Conservation (phyloP, 1,140 invertebrate species). For the Cotesia glomerata region DNA sequence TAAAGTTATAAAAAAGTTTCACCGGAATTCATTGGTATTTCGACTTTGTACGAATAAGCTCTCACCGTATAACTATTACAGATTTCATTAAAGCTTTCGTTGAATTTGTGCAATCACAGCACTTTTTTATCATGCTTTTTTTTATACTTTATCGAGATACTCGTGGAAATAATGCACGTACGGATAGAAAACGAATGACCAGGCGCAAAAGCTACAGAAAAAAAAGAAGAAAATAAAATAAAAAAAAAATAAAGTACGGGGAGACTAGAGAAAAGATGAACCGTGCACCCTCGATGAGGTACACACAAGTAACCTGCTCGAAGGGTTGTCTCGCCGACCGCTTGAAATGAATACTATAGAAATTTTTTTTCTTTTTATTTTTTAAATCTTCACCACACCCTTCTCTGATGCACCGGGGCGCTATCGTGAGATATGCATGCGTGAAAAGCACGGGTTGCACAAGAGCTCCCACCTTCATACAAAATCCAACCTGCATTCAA, state of each 20-base stretch:
- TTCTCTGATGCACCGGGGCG: constrained; percentile 14
- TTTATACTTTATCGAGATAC: background rate
- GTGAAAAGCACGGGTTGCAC: too few species aligned
- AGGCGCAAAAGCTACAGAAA: background rate
- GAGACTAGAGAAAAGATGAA: constrained; percentile 1
- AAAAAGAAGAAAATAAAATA: background rate
- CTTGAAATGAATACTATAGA: constrained; percentile 36
- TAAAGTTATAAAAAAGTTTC: too few species aligned
- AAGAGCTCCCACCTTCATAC: too few species aligned
- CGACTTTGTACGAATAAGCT: too few species aligned
- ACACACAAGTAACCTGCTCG: constrained; percentile 31
- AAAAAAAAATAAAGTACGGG: background rate
- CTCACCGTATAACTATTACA: background rate
- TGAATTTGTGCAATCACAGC: background rate
- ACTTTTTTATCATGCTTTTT: background rate
- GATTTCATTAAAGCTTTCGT: background rate
- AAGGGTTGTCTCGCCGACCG: constrained; percentile 36
- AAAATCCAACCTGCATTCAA: too few species aligned
- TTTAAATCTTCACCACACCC: constrained; percentile 40
- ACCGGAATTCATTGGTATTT: too few species aligned
- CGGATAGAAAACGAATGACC: constrained; percentile 7
- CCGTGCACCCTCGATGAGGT: background rate
- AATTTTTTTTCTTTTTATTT: constrained; percentile 30
- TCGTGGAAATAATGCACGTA: background rate
- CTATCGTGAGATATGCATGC: background rate